phyloP scores from a whole-genome alignment of 2,888 invertebrate species.

The Heliconius cydno region DNA sequence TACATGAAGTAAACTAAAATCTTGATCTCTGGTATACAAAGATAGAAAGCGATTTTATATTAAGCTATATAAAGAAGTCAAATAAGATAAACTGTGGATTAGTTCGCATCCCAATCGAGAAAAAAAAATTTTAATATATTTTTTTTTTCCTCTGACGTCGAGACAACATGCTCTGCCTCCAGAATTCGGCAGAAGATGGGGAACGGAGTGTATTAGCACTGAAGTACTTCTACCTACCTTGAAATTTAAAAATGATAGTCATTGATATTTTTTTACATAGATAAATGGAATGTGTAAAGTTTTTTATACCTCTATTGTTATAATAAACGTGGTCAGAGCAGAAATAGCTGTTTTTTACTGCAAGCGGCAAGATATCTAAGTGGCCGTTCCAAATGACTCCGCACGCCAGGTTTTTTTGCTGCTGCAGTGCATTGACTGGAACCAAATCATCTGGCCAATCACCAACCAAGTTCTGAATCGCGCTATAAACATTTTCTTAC shows the following conservation, averaged over 20 bases:
- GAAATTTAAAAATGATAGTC: not conserved
- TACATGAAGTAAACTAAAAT: too few species aligned
- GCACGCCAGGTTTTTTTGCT: slow-evolving; percentile 65
- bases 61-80: too few species aligned
- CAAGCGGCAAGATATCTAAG: slow-evolving; percentile 27
- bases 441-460: slow-evolving; percentile 68
- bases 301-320: not conserved
- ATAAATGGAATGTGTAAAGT: not conserved
- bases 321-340: not conserved
- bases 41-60: too few species aligned
- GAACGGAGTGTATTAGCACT: too few species aligned
- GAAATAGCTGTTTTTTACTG: slow-evolving; percentile 38
- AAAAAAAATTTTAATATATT: too few species aligned
- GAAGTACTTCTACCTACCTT: too few species aligned
- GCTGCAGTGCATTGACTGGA: slow-evolving; percentile 68
- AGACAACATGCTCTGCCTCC: too few species aligned
- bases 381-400: slow-evolving; percentile 46
- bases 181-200: too few species aligned
- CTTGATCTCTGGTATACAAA: too few species aligned
- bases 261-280: not conserved
- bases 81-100: too few species aligned
- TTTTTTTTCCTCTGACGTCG: too few species aligned
- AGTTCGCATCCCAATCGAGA: too few species aligned
- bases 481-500: slow-evolving; percentile 63
- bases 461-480: slow-evolving; percentile 59